phyloP scores from a whole-genome alignment of 1,140 invertebrate species.

The Drosophila grimshawi region DNA sequence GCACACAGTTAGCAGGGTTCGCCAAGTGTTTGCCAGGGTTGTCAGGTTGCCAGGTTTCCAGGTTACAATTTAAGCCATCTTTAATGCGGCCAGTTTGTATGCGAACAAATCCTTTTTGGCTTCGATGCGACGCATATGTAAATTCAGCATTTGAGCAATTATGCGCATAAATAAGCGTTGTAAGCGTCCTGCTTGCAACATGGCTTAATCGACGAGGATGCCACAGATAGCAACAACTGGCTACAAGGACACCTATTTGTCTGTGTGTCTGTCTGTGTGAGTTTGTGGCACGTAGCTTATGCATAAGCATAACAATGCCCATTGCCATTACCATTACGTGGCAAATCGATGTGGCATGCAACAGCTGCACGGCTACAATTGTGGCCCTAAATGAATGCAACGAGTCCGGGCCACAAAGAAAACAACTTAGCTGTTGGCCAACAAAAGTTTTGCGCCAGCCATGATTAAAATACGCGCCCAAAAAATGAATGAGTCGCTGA shows the following conservation, averaged over 20 bases:
- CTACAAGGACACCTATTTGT: constrained; percentile 16
- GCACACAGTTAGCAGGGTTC: too few species aligned
- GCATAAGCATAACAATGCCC: constrained; percentile 74
- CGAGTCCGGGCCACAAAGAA: neutral
- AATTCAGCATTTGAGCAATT: constrained; percentile 60
- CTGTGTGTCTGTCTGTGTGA: neutral
- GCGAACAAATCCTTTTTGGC: constrained; percentile 58
- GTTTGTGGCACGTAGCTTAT: constrained; percentile 59
- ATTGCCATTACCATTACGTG: constrained; percentile 52
- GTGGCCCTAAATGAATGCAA: constrained; percentile 35
- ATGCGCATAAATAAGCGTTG: constrained; percentile 74
- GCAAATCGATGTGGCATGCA: constrained; percentile 73
- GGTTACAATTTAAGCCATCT: constrained; percentile 4
- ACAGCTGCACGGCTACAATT: constrained; percentile 70
- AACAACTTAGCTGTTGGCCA: constrained; percentile 3
- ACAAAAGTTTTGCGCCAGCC: constrained; percentile 45
- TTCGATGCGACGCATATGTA: constrained; percentile 68
- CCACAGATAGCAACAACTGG: constrained; percentile 51
- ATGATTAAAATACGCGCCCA: constrained; percentile 66
- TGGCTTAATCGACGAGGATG: constrained; percentile 51
- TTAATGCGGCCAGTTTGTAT: constrained; percentile 66
- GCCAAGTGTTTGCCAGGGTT: neutral
- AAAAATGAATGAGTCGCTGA: constrained; percentile 55
- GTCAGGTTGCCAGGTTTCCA: neutral
- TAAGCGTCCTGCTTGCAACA: constrained; percentile 21